phyloP scores from a whole-genome alignment of 2,888 invertebrate species.

The Melolontha melolontha region DNA sequence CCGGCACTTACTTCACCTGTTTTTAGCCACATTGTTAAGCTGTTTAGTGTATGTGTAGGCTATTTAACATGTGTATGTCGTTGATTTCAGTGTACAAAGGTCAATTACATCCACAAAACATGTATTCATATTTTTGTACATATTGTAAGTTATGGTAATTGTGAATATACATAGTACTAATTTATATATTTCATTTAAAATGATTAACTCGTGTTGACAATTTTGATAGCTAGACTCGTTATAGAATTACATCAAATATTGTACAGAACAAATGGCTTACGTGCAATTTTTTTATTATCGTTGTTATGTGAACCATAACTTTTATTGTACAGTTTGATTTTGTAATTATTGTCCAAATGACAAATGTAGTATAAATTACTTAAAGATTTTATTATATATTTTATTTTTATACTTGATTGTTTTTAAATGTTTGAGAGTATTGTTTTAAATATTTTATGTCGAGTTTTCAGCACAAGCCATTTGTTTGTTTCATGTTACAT shows the following conservation, averaged over 20 bases:
- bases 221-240: slow-evolving; percentile 67
- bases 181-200: slow-evolving; percentile 66
- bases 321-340: slow-evolving; percentile 61
- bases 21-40: slow-evolving; percentile 62
- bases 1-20: slow-evolving; percentile 57
- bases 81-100: slow-evolving; percentile 67
- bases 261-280: slow-evolving; percentile 67
- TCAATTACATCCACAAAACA: slow-evolving; percentile 67
- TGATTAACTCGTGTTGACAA: slow-evolving; percentile 67
- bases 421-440: slow-evolving; percentile 52
- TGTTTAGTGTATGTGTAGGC: slow-evolving; percentile 59
- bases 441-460: slow-evolving; percentile 57
- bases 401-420: slow-evolving; percentile 58
- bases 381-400: slow-evolving; percentile 62
- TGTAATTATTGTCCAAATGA: slow-evolving; percentile 47
- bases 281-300: slow-evolving; percentile 63
- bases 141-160: slow-evolving; percentile 68
- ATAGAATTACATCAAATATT: slow-evolving; percentile 65
- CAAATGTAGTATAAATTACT: slow-evolving; percentile 56
- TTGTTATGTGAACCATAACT: slow-evolving; percentile 64
- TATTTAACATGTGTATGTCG: slow-evolving; percentile 55
- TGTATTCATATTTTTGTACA: slow-evolving; percentile 70
- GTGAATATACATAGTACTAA: slow-evolving; percentile 66
- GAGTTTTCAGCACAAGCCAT: slow-evolving; percentile 60
- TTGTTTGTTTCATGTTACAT: slow-evolving; percentile 64